These are phyloP conservation scores for Alca torda DNA, from an alignment of 2,797 vertebrate species.

Conservation along the genomic window DNA sequence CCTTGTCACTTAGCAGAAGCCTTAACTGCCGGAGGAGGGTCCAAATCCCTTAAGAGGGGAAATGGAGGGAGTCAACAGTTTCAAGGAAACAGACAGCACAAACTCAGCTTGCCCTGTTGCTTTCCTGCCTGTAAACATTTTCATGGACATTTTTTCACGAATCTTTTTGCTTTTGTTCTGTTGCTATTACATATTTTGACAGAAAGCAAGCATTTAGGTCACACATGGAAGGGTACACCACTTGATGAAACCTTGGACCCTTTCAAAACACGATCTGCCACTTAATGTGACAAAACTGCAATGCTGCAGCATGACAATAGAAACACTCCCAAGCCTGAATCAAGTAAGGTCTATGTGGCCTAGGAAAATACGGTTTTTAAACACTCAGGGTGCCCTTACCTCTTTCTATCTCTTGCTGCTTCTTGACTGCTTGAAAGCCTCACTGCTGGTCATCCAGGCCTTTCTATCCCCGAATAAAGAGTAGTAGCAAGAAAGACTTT, in stretches of 20 bases:
- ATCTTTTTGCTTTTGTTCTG: not conserved
- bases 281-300: not conserved
- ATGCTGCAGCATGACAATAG: not conserved
- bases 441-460: not conserved
- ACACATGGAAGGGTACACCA: rapidly evolving
- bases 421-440: not conserved
- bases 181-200: not conserved
- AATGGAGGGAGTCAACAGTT: not conserved
- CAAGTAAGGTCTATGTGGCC: not conserved
- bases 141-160: not conserved
- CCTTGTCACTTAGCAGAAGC: not conserved
- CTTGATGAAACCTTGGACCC: not conserved
- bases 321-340: not conserved
- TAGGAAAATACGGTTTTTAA: not conserved
- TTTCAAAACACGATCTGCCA: not conserved
- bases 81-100: not conserved
- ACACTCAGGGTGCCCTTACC: not conserved
- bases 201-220: not conserved
- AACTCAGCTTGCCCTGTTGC: not conserved
- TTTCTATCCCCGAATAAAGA: not conserved
- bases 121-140: not conserved
- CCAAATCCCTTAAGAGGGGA: not conserved
- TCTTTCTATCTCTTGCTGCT: not conserved
- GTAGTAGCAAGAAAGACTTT: not conserved
- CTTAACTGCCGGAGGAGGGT: not conserved